These are phyloP conservation scores for Corythoichthys haematopterus DNA, from an alignment of 2,113 vertebrate genomes.

Conservation along the genomic window DNA sequence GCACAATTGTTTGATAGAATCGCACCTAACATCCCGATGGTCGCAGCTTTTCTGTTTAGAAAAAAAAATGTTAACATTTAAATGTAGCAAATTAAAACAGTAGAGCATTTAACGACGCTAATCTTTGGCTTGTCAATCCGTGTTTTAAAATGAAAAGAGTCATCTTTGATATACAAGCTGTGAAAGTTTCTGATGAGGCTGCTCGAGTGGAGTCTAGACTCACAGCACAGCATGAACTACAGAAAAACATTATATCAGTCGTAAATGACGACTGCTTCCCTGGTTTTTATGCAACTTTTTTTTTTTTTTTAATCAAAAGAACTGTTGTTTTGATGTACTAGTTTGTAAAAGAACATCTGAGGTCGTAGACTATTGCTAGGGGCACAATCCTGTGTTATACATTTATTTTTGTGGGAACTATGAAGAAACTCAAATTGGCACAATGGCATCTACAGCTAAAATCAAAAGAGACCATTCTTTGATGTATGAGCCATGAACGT, in stretches of 20 bases:
- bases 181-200: background rate
- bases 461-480: background rate
- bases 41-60: slow-evolving; percentile 20
- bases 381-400: background rate
- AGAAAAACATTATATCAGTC: background rate
- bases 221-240: background rate
- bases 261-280: background rate
- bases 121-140: background rate
- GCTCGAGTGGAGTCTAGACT: background rate
- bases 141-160: background rate
- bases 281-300: background rate
- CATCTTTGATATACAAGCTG: background rate
- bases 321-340: background rate
- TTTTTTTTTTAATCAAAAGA: background rate
- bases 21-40: slow-evolving; percentile 48
- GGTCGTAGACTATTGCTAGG: background rate
- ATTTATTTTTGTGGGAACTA: background rate
- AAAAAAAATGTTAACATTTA: slow-evolving; percentile 21
- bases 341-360: background rate
- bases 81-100: background rate
- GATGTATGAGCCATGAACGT: background rate
- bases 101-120: background rate
- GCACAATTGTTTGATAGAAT: slow-evolving; percentile 55
- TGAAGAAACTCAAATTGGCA: background rate
- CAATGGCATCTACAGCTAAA: background rate